Evolutionary conservation across 2,797 vertebrate genomes (phyloP), one percentile per base, ranked within the genome.

Genomic region (Spizella passerina): DNA sequence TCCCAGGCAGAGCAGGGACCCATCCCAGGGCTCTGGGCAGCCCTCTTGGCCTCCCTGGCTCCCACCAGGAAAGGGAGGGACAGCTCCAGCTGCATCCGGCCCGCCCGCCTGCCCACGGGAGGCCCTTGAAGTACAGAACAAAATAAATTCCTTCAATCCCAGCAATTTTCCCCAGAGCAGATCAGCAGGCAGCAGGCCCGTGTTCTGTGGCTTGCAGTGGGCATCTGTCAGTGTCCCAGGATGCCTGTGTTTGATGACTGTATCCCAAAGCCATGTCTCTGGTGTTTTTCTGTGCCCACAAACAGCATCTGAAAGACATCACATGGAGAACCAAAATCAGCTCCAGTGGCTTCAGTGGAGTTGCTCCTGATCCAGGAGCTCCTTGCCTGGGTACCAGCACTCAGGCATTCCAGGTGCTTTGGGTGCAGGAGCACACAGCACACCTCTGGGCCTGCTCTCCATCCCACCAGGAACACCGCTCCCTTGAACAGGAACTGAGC

Each of bases 181-280:
- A 85, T 43, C 78, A 70, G 94, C 86, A 90, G 73, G 86, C 66
- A 2, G 84, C 90, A 72, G 80, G 65, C 49, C 39, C 56, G 0
- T 75, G 83, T 82, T 92, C 92, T 91, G 92, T 91, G 95, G 93
- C 86, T 96, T 84, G 81, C 79, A 89, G 61, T 4, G 38, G 88
- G 88, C 93, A 88, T 49, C 72, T 19, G 41, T 12, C 55, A 86
- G 44, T 22, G 23, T 34, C 70, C 69, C 53, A 14, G 66, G 66
- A 93, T 70, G 88, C 77, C 76, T 88, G 82, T 0, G 1, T 93
- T 90, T 72, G 81, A 87, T 84, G 80, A 76, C 77, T 82, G 0
- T 44, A 69, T 86, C 69, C 80, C 71, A 71, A 87, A 96, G 75
- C 61, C 82, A 82, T 55, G 77, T 44, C 80, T 63, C 72, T 94